These are phyloP conservation scores for Pangasius krempfi DNA, from an alignment of 2,797 vertebrate species.

Conservation along the genomic window DNA sequence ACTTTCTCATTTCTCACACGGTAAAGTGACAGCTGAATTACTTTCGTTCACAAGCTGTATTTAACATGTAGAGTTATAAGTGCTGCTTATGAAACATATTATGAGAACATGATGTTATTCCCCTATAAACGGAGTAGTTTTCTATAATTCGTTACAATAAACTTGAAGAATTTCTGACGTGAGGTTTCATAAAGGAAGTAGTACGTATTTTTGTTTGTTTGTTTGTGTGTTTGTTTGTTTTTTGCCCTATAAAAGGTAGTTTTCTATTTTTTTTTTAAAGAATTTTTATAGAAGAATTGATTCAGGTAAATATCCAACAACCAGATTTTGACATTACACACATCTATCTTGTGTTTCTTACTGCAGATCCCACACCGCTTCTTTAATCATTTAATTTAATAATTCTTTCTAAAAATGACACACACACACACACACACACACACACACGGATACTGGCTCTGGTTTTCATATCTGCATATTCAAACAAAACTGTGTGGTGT, in stretches of 20 bases:
- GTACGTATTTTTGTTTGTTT: background rate
- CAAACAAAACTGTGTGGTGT: background rate
- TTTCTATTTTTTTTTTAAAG: background rate
- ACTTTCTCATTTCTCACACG: background rate
- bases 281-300: background rate
- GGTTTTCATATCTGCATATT: background rate
- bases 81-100: background rate
- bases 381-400: too few relatives aligned
- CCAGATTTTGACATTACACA: background rate
- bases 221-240: too few relatives aligned
- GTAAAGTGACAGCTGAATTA: background rate
- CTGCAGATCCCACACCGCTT: too few relatives aligned
- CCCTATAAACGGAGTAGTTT: background rate
- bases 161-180: background rate
- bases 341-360: background rate
- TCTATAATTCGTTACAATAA: background rate
- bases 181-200: background rate
- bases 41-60: background rate
- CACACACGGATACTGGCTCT: background rate
- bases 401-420: background rate
- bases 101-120: background rate
- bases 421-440: background rate
- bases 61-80: background rate
- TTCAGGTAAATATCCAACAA: background rate
- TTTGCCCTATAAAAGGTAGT: too few relatives aligned